Conservation (phyloP, 2,888 invertebrate species). For the Athalia rosae region DNA sequence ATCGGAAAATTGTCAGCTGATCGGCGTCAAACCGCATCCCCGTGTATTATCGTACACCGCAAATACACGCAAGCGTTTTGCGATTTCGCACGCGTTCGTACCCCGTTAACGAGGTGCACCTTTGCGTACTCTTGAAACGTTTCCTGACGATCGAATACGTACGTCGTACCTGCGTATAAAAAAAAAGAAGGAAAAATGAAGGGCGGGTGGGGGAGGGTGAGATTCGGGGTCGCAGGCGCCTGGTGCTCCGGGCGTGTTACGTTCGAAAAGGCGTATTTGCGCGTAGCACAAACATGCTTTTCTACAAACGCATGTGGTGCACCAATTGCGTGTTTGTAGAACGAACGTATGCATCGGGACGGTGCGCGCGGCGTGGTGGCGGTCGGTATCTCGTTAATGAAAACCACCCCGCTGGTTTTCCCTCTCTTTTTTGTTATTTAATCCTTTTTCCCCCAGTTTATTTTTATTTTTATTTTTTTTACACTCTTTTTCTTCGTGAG, state of each 20-base stretch:
- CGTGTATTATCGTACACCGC: too few species aligned
- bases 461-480: not conserved
- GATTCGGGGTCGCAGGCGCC: not conserved
- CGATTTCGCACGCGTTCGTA: not conserved
- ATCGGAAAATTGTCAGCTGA: too few species aligned
- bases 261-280: not conserved
- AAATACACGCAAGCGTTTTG: too few species aligned
- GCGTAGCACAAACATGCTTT: not conserved
- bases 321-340: not conserved
- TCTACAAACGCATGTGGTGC: not conserved
- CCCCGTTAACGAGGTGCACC: not conserved
- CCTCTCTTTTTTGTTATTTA: not conserved
- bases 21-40: too few species aligned
- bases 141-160: not conserved
- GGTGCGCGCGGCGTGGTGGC: constrained; percentile 47
- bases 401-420: constrained; percentile 51
- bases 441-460: not conserved
- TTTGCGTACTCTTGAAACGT: not conserved
- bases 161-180: too few species aligned
- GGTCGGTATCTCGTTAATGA: constrained; percentile 63
- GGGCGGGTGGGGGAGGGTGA: not conserved
- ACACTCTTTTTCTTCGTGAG: constrained; percentile 41
- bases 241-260: not conserved
- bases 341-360: constrained; percentile 18
- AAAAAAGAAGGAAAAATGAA: not conserved